These are phyloP conservation scores for Delichon dasypus DNA, from an alignment of 2,797 vertebrate species.

Conservation along the genomic window DNA sequence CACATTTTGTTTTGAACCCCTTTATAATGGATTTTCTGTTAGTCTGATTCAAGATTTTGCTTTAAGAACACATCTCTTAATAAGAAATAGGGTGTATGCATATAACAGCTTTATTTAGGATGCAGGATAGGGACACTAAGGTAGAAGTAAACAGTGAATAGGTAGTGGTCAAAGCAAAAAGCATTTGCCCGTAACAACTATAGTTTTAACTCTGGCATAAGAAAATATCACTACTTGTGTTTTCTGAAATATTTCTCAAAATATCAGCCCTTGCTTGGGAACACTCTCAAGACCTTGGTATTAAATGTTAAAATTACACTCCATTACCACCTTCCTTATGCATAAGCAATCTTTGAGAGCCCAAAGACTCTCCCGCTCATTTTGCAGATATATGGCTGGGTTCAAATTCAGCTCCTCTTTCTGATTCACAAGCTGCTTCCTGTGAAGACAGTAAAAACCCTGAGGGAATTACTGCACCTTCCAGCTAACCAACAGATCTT, in stretches of 20 bases:
- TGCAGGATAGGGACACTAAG: neutral
- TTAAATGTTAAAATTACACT: constrained; percentile 32
- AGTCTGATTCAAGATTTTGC: neutral
- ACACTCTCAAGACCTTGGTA: constrained; percentile 5
- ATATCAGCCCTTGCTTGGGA: constrained; percentile 18
- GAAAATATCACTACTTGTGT: neutral
- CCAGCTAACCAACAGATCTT: neutral
- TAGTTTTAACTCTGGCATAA: neutral
- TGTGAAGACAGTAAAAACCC: neutral
- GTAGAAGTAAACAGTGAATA: neutral
- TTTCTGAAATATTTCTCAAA: constrained; percentile 17
- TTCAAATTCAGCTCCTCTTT: constrained; percentile 19
- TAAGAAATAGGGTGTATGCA: neutral
- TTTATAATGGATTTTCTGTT: neutral
- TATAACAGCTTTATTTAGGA: neutral
- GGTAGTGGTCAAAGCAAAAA: neutral
- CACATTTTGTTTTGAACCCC: neutral
- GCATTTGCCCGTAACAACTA: neutral
- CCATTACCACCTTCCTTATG: neutral
- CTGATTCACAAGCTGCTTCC: neutral
- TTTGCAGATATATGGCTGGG: neutral
- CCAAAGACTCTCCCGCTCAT: neutral
- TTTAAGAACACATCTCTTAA: neutral
- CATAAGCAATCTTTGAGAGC: constrained; percentile 19
- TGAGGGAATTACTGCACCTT: neutral